Evolutionary conservation across 2,888 invertebrate species (phyloP), one percentile per base, ranked within the genome.

Genomic region (Alsophila aescularia): DNA sequence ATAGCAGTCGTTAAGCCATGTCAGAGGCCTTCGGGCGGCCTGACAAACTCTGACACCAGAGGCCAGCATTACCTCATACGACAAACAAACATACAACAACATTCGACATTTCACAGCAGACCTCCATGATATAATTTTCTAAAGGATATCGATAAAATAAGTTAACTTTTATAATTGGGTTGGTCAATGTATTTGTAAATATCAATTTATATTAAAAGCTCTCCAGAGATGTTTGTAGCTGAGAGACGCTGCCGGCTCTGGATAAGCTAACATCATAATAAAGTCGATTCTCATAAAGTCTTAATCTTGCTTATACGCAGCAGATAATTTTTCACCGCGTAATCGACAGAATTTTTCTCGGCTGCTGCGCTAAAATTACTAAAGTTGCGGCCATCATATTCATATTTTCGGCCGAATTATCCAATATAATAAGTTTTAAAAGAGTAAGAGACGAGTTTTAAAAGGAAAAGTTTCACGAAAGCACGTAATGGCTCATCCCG

Each of bases 401-500:
- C 87, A 88, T 88, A 90, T 88, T 90, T 90, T 85, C 76, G 67
- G 79, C 74, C 73, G 79, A 90, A 90, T 90, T 88, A 87, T 89
- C 90, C 82, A 87, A 88, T 90, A 87, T 87, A 86, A 87, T 84
- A 90, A 90, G 86, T 89, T 90, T 84, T 63, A 85, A 87, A 89
- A 88, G 87, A 89, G 90, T 88, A 89, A 84, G 83, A 87, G 85
- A 82, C 81, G 84, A 89, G 85, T 90, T 91, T 89, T 90, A 90
- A 90, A 90, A 87, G 88, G 87, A 89, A 91, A 91, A 91, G 86
- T 91, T 91, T 77, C 73, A 63, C 70, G 80, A 86, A 88, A 90
- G 88, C 87, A 87, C 86, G 89, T 90, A 90, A 90, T 91, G 90
- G 89, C 83, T 90, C 89, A 89, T 90, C 90, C 87, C 85, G 87